phyloP scores from a whole-genome alignment of 2,888 invertebrate genomes.

The Lydus trimaculatus region DNA sequence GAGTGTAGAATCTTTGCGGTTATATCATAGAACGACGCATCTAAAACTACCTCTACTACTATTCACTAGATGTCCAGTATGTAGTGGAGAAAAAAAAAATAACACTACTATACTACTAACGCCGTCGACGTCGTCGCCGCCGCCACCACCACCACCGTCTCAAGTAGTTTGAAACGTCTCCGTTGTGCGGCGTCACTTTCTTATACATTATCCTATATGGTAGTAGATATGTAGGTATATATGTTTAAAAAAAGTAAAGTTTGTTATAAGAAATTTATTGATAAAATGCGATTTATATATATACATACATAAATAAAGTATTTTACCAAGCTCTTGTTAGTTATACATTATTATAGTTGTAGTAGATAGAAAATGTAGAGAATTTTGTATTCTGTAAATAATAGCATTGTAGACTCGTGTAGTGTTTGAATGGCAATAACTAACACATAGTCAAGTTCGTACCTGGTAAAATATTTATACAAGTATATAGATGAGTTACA shows the following conservation, averaged over 20 bases:
- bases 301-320: no score
- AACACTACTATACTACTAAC: constrained; percentile 16
- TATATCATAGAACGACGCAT: constrained; percentile 29
- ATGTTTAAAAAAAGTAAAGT: background rate
- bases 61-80: constrained; percentile 58
- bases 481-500: constrained; percentile 51
- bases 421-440: constrained; percentile 52
- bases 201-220: constrained; percentile 34
- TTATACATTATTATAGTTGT: constrained; percentile 5
- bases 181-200: constrained; percentile 56
- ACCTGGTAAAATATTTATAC: constrained; percentile 53
- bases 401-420: constrained; percentile 58
- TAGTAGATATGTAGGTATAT: no score
- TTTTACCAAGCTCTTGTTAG: background rate
- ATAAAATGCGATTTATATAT: constrained; percentile 16
- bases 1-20: constrained; percentile 21
- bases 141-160: constrained; percentile 38
- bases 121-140: background rate
- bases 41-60: constrained; percentile 52
- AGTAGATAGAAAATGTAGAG: constrained; percentile 52
- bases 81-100: constrained; percentile 45
- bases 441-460: constrained; percentile 44
- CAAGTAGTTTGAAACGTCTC: constrained; percentile 52
- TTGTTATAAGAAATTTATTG: constrained; percentile 21
- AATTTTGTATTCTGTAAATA: constrained; percentile 58